phyloP scores from a whole-genome alignment of 2,888 invertebrate genomes.

The Ptilodon capucinus region DNA sequence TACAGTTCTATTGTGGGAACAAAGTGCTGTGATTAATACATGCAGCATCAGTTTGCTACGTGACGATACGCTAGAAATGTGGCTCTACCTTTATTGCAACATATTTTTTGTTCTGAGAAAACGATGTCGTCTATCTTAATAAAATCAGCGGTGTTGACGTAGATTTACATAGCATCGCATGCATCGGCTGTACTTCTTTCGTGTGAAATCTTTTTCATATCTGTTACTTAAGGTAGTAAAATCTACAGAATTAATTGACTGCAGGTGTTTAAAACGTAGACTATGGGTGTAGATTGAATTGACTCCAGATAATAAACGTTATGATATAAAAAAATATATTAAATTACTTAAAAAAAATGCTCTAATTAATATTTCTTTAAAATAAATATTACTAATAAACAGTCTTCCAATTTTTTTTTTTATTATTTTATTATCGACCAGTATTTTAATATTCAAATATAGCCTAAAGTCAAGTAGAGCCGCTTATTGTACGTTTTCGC shows the following conservation, averaged over 20 bases:
- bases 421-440: background rate
- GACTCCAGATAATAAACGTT: no score
- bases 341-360: no score
- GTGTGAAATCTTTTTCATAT: conserved; percentile 18
- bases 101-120: conserved; percentile 26
- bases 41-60: conserved; percentile 46
- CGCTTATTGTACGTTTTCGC: conserved; percentile 6
- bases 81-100: conserved; percentile 32
- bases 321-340: no score
- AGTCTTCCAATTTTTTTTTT: background rate
- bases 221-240: conserved; percentile 20
- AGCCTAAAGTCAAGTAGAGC: conserved; percentile 17
- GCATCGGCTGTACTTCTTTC: conserved; percentile 8
- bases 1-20: conserved; percentile 76
- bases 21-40: conserved; percentile 75
- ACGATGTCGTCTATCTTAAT: conserved; percentile 31
- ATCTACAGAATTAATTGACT: conserved; percentile 17
- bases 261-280: no score
- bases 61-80: conserved; percentile 25
- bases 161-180: conserved; percentile 26
- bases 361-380: no score
- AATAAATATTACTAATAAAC: no score
- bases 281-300: no score
- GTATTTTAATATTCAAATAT: background rate
- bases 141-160: conserved; percentile 33